A percentile compares a stretch with the other conserved stretches of the same genome.
These are phyloP conservation scores for Agrilus planipennis DNA, from an alignment of 1,140 invertebrate species.

Conservation along the genomic window DNA sequence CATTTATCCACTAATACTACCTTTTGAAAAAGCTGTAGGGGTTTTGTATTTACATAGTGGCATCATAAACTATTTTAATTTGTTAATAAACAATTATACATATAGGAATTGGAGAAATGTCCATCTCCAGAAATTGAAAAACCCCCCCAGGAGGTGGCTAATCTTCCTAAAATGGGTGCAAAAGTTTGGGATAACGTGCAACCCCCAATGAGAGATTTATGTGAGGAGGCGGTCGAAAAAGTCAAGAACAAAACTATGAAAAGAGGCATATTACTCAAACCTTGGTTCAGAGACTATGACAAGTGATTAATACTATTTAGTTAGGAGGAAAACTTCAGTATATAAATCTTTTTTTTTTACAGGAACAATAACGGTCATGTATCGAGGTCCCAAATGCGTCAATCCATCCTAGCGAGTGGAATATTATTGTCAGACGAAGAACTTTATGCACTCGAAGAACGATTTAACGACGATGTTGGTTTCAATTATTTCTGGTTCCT, in stretches of 20 bases:
- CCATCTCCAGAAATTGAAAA: conserved; percentile 37
- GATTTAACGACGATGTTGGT: conserved; percentile 55
- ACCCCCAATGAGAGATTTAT: conserved; percentile 34
- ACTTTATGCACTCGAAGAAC: conserved; percentile 48
- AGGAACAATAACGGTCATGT: conserved; percentile 57
- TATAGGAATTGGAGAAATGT: conserved; percentile 47
- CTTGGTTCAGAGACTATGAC: conserved; percentile 53
- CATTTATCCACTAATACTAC: no score
- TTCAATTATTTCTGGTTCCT: conserved; percentile 56
- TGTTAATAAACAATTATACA: no score
- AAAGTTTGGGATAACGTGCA: conserved; percentile 37
- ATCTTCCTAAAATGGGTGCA: conserved; percentile 35
- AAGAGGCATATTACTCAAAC: conserved; percentile 44
- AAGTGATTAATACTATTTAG: conserved; percentile 33
- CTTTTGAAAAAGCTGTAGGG: no score
- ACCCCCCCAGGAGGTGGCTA: conserved; percentile 36
- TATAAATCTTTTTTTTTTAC: conserved; percentile 4
- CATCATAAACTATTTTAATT: no score
- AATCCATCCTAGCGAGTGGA: conserved; percentile 47
- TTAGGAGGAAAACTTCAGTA: not conserved
- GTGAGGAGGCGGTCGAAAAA: conserved; percentile 40
- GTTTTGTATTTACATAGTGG: no score
- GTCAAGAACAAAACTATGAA: conserved; percentile 38
- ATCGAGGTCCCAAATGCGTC: conserved; percentile 49
- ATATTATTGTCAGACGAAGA: conserved; percentile 49